Base-by-base conservation (phyloP, 2,888 invertebrate species). In the Lissonota sp. region DNA sequence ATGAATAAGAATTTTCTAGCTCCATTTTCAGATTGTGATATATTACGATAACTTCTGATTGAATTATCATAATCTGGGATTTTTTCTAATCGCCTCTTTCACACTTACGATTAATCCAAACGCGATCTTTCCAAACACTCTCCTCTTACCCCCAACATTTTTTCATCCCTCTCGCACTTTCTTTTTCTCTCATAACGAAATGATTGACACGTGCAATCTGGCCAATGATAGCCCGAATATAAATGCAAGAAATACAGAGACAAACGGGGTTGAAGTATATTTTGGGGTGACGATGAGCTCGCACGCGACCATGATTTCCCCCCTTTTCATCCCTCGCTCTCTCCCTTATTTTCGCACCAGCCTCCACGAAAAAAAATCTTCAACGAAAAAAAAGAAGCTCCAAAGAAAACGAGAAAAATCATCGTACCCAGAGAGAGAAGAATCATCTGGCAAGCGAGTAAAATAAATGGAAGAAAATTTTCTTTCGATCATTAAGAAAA, bases 191-290 rank as follows among this genome's bases (percentile, higher is more conserved):
- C 57, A 4, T 12, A 49, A 62, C 51, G 44, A 63, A 86, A 86
- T 84, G 83, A 86, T 82, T 79, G 87, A 85, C 87, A 86, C 86
- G 87, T 88, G 87, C 81, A 80, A 83, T 84, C 77, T 83, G 80
- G 83, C 83, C 86, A 84, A 85, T 85, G 84, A 83, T 84, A 84
- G 82, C 79, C 74, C 78, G 80, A 84, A 85, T 79, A 51, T 40
- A 60, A 40, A 60, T 60, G 6, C 10, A 7, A 10, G 49, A 12
- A 10, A n/a, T 10, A 40, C 14, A n/a, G 44, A 37, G 44, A 37
- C 14, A 49, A n/a, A 14, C n/a, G 37, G 10, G 37, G 66, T 51
- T 26, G 40, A 58, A 40, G 67, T 42, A 49, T 46, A 49, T 46
- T 39, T 46, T 26, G 62, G 58, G 67, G 51, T 66, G 8, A 42